phyloP scores from a whole-genome alignment of 2,888 invertebrate species.

The Chrysolina oricalcia region DNA sequence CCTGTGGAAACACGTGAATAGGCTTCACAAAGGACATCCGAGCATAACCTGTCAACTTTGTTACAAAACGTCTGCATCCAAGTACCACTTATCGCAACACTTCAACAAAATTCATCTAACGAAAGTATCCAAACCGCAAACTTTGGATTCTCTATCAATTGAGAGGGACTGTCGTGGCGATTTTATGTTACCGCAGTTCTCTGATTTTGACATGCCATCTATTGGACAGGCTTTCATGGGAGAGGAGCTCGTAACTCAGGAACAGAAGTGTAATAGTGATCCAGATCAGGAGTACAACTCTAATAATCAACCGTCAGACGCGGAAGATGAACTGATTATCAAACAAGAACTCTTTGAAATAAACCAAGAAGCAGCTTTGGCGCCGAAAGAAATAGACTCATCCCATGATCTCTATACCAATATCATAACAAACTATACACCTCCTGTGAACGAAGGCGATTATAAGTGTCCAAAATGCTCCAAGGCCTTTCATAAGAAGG shows the following conservation, averaged over 20 bases:
- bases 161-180: constrained; percentile 57
- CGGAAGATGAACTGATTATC: constrained; percentile 31
- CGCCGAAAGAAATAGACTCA: constrained; percentile 69
- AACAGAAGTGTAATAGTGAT: constrained; percentile 54
- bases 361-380: constrained; percentile 45
- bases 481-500: constrained; percentile 75
- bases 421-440: constrained; percentile 71
- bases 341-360: constrained; percentile 43
- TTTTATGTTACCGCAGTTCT: constrained; percentile 65
- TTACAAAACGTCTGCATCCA: constrained; percentile 76
- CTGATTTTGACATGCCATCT: constrained; percentile 66
- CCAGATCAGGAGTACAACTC: constrained; percentile 31
- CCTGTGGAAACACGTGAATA: constrained; percentile 78
- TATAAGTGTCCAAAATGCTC: constrained; percentile 75
- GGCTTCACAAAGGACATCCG: constrained; percentile 75
- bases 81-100: constrained; percentile 75
- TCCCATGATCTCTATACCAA: constrained; percentile 69
- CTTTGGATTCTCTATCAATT: not conserved
- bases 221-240: constrained; percentile 67
- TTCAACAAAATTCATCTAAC: constrained; percentile 73
- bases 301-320: constrained; percentile 50
- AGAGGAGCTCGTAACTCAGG: constrained; percentile 62
- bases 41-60: constrained; percentile 76
- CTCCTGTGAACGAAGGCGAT: constrained; percentile 71
- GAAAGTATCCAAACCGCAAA: constrained; percentile 52